Base-by-base conservation (phyloP, 2,113 vertebrate genomes). In the Desmodus rotundus region DNA sequence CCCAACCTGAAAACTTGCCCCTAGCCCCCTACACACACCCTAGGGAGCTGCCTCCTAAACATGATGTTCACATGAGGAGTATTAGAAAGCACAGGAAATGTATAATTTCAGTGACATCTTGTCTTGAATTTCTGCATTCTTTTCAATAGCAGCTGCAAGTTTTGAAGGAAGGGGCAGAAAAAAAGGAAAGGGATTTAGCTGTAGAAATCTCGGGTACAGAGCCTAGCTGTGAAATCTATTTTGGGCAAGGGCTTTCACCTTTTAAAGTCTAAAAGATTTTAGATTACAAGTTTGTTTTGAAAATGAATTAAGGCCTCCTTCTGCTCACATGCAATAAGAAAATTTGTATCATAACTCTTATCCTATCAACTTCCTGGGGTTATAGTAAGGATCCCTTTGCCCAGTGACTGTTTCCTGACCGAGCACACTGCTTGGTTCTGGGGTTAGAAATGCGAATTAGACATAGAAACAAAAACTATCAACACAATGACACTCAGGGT, bases 111-210 rank as follows among this genome's bases (percentile, higher is more conserved):
- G 22, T 72, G 50, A 89, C 5, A 43, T 67, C 81, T 63, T 43
- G 33, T 58, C 87, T 93, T 83, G 38, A 73, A 56, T 56, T 54
- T 77, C 91, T 80, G 45, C 63, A 38, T 87, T 91, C 28, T 93
- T 95, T 88, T 78, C 38, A 31, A 43, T 3, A 67, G 74, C 41
- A 41, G 61, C 58, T 63, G 4, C 22, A 65, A 33, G 31, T 20
- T n/a, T 16, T 47, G 19, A 50, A 26, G 43, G 47, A 36, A 4
- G 8, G 14, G 36, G 7, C 24, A 19, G 38, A 73, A 20, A 20
- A 15, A 31, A 50, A 41, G 43, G 45, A 47, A 85, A 77, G 47
- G 8, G 36, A 52, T 54, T 86, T 86, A 54, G 47, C 61, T 36
- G 13, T 4, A 26, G 87, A 33, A 83, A 67, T 77, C n/a, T 67